Conservation (phyloP, 64 coral and sea anemone species). For the Actinia equina region DNA sequence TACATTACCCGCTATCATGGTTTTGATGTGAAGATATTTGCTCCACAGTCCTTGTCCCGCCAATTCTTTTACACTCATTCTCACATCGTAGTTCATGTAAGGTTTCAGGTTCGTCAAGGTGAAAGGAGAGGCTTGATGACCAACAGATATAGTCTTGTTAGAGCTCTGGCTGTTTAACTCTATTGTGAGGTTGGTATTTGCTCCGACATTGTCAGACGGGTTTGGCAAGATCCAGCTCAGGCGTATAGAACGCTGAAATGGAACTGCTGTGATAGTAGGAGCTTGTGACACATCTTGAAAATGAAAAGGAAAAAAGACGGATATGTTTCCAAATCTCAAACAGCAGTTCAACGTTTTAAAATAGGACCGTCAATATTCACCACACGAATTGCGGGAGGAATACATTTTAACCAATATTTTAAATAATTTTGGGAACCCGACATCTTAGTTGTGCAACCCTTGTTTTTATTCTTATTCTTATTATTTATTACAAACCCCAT, state of each 20-base stretch:
- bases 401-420: too few species aligned
- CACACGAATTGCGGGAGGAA: too few species aligned
- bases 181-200: background rate
- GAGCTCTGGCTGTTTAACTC: background rate
- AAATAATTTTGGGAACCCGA: too few species aligned
- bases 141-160: background rate
- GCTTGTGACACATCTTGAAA: background rate
- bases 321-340: background rate
- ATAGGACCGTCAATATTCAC: too few species aligned
- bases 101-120: background rate
- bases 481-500: too few species aligned
- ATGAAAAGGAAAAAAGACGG: background rate
- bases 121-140: background rate
- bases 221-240: background rate
- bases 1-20: background rate
- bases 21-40: background rate
- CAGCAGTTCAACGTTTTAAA: too few species aligned
- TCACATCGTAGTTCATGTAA: background rate
- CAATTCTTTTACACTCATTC: background rate
- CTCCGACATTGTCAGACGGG: background rate
- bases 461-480: too few species aligned
- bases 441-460: too few species aligned
- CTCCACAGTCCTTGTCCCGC: conserved; percentile 2
- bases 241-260: background rate
- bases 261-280: background rate